Evolutionary conservation across 2,888 invertebrate genomes (phyloP), one percentile per base, ranked within the genome.

Genomic region (Diaphora mendica): DNA sequence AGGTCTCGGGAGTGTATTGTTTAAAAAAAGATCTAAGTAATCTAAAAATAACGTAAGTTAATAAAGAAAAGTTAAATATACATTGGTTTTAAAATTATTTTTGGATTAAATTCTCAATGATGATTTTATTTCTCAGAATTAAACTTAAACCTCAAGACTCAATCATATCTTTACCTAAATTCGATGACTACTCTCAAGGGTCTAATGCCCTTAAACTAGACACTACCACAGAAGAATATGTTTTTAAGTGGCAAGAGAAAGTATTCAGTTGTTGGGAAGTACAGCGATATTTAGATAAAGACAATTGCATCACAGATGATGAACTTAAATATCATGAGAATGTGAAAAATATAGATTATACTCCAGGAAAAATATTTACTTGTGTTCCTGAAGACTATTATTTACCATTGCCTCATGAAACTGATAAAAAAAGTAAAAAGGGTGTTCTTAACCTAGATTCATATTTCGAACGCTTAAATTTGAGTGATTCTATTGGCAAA

Each of bases 171-270:
- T 79, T 95, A 26, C 95, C 96, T 26, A 94, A 91, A 80, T 94
- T 92, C 74, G 92, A 94, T 79, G 92, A 94, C 69, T 94, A 91
- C 72, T 83, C 87, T 42, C 87, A 86, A 33, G 83, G 87, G 70
- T 78, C 90, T 2, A 83, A 87, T 30, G 83, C 80, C 68, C 77
- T 89, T 9, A 87, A 88, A 64, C 77, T 89, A 44, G 87, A 89
- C 75, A 84, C 85, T 2, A 86, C 82, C 33, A 77, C 85, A 2
- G 89, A 92, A 73, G 93, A 94, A 80, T 89, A 93, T 74, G 86
- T 80, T 64, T 97, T 98, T 79, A 89, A 91, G 80, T 98, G 98
- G 98, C 98, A 98, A 88, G 96, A 97, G 86, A 98, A 98, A 92
- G 90, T 96, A 1, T 97, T 97, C 75, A 97, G 97, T 79, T 91